A percentile compares a stretch with the other conserved stretches of the same genome.
phyloP scores from a whole-genome alignment of 1,140 invertebrate genomes.

The Dufourea novaeangliae region DNA sequence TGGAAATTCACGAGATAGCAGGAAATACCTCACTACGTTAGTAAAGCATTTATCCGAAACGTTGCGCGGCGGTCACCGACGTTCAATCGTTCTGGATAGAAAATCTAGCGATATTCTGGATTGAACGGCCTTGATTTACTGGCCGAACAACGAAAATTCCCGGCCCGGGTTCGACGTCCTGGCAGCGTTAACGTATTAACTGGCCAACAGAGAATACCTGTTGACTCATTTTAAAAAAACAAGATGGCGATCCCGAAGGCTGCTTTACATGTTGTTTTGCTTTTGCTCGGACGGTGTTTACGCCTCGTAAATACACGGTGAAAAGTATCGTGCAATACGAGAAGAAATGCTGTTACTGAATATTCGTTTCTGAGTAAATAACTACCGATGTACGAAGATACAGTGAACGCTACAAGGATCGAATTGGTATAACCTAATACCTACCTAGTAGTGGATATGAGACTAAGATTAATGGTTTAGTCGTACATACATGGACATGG shows the following conservation, averaged over 20 bases:
- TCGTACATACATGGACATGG: background rate
- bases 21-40: conserved; percentile 66
- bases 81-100: background rate
- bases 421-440: background rate
- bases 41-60: conserved; percentile 45
- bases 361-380: background rate
- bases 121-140: background rate
- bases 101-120: background rate
- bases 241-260: conserved; percentile 51
- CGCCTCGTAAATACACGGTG: background rate
- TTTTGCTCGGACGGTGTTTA: conserved; percentile 28
- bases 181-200: conserved; percentile 46
- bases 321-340: background rate
- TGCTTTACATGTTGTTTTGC: conserved; percentile 45
- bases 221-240: conserved; percentile 50
- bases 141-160: conserved; percentile 31
- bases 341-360: background rate
- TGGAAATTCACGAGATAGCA: conserved; percentile 67
- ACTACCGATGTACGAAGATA: background rate
- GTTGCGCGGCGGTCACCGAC: background rate
- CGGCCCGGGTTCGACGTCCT: conserved; percentile 39
- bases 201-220: conserved; percentile 30
- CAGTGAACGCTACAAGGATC: background rate
- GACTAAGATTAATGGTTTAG: background rate
- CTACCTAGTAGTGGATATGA: background rate